A percentile compares a stretch with the other conserved stretches of the same genome.
phyloP scores from a whole-genome alignment of 2,888 invertebrate genomes.

The Ephialtes manifestator region DNA sequence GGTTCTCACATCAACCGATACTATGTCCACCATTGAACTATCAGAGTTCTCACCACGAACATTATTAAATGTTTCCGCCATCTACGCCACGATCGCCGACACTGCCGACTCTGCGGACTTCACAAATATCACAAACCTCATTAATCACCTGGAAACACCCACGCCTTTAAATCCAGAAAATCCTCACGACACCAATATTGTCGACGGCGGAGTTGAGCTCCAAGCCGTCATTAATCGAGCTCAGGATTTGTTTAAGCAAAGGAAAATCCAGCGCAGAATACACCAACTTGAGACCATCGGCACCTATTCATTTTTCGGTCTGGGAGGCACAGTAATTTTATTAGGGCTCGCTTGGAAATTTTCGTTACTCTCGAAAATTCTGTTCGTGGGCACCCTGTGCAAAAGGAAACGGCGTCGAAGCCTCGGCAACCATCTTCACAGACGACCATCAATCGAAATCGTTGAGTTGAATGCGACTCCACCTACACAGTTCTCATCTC shows the following conservation, averaged over 20 bases:
- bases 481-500: too few species aligned
- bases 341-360: too few species aligned
- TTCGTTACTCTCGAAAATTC: too few species aligned
- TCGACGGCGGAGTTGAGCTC: conserved; percentile 7
- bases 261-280: too few species aligned
- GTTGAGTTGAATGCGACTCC: too few species aligned
- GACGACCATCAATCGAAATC: too few species aligned
- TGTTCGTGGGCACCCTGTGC: too few species aligned
- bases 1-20: background rate
- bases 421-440: too few species aligned
- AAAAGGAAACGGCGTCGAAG: too few species aligned
- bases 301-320: too few species aligned
- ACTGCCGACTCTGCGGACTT: background rate
- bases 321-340: too few species aligned
- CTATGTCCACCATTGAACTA: background rate
- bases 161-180: background rate
- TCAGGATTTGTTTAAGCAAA: background rate
- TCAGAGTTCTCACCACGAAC: background rate
- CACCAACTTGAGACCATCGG: too few species aligned
- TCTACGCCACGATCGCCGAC: background rate
- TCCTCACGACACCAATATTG: background rate
- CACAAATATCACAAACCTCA: background rate
- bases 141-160: background rate
- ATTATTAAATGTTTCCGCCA: background rate
- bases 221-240: conserved; percentile 15